A percentile compares a stretch with the other conserved stretches of the same genome.
Conservation (phyloP, 2,113 vertebrate genomes). For the Hydrochoerus hydrochaeris region DNA sequence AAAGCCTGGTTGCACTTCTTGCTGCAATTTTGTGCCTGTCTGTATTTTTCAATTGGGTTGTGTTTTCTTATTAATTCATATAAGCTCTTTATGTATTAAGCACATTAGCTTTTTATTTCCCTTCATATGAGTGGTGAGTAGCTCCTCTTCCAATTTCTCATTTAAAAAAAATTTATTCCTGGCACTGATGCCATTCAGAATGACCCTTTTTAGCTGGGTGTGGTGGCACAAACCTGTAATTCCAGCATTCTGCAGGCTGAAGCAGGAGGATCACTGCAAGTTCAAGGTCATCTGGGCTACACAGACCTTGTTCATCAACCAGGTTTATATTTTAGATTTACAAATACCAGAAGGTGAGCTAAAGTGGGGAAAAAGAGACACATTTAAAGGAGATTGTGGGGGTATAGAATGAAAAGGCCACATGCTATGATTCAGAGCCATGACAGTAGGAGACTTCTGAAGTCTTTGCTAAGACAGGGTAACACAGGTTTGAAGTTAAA, state of each 20-base stretch:
- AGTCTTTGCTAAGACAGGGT: background rate
- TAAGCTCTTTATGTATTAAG: background rate
- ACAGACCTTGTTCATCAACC: background rate
- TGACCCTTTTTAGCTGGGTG: background rate
- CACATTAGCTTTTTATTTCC: background rate
- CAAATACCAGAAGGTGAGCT: background rate
- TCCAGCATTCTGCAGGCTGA: background rate
- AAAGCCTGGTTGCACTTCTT: background rate
- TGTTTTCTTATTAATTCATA: background rate
- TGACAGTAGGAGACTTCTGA: background rate
- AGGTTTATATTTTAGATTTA: background rate
- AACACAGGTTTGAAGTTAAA: too few species aligned
- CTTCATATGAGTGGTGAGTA: background rate
- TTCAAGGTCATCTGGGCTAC: background rate
- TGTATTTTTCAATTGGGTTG: background rate
- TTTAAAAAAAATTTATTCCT: background rate
- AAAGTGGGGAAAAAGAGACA: background rate
- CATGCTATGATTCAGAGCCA: background rate
- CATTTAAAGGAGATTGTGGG: background rate
- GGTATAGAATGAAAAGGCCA: background rate
- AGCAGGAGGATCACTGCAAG: background rate
- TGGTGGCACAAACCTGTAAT: background rate
- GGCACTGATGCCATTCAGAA: background rate
- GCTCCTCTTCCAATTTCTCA: background rate
- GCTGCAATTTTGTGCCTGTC: background rate